Evolutionary conservation across 2,797 vertebrate species (phyloP).

Genomic region (Lepilemur septentrionalis): DNA sequence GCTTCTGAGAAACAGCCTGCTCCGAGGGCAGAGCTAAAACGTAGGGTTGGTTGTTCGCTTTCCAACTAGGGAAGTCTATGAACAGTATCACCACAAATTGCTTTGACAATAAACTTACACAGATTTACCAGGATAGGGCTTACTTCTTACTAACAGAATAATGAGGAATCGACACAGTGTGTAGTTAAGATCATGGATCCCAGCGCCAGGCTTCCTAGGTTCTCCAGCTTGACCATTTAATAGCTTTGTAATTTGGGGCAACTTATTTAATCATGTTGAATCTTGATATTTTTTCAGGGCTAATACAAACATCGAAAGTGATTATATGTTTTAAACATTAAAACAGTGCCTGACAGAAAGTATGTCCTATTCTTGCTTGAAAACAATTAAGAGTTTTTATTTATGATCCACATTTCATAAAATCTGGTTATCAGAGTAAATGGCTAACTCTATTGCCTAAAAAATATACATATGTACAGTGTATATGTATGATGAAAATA

Average conservation of each 20-base stretch:
- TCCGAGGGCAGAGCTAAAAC: neutral
- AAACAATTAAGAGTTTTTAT: neutral
- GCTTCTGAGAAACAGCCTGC: constrained; percentile 29
- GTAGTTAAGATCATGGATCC: neutral
- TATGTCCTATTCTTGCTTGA: neutral
- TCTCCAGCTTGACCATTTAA: neutral
- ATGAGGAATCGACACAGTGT: neutral
- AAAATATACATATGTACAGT: neutral
- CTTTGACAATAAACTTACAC: neutral
- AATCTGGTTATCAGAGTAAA: neutral
- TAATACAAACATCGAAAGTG: neutral
- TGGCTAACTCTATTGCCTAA: neutral
- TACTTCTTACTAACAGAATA: neutral
- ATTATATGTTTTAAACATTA: constrained; percentile 23
- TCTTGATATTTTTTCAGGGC: neutral
- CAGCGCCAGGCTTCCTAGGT: neutral
- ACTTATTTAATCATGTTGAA: neutral
- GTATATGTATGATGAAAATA: neutral
- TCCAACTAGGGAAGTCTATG: neutral
- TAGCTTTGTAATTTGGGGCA: neutral
- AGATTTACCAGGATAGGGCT: neutral
- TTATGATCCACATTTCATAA: neutral
- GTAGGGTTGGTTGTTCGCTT: neutral
- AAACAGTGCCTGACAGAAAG: neutral
- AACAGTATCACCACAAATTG: neutral